phyloP scores from a whole-genome alignment of 2,797 vertebrate genomes.

The Sparus aurata region DNA sequence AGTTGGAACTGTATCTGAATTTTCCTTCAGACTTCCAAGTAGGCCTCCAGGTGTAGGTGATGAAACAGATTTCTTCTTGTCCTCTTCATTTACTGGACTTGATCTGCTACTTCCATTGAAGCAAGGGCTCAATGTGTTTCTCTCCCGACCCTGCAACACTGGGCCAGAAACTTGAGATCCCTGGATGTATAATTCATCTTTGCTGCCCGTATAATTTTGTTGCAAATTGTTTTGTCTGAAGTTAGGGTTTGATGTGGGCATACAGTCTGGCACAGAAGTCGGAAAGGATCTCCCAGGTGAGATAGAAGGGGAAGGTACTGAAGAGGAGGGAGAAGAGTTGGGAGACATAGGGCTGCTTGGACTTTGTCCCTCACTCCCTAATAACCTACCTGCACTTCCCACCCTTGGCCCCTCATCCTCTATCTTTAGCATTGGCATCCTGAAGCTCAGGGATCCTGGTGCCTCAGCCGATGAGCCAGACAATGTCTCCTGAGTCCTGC shows the following conservation, averaged over 20 bases:
- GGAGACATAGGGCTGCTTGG: conserved; percentile 78
- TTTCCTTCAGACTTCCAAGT: conserved; percentile 29
- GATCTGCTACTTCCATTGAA: conserved; percentile 48
- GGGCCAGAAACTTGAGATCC: conserved; percentile 43
- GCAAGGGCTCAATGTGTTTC: conserved; percentile 77
- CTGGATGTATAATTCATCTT: conserved; percentile 47
- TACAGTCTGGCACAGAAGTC: conserved; percentile 31
- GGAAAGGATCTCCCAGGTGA: conserved; percentile 65
- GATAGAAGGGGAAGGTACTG: conserved; percentile 67
- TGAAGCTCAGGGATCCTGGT: conserved; percentile 22
- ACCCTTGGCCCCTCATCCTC: conserved; percentile 79
- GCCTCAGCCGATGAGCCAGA: conserved; percentile 16
- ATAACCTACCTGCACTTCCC: conserved; percentile 55
- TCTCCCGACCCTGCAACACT: conserved; percentile 63
- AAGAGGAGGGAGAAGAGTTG: conserved; percentile 71
- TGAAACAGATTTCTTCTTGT: conserved; percentile 32
- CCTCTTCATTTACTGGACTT: conserved; percentile 31
- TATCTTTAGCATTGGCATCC: conserved; percentile 55
- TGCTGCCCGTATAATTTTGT: conserved; percentile 23
- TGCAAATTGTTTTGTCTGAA: conserved; percentile 47
- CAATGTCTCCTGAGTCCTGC: conserved; percentile 35
- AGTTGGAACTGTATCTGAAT: not conserved
- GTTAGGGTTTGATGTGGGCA: conserved; percentile 14
- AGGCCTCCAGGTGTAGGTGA: conserved; percentile 15
- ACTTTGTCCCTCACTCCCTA: conserved; percentile 83